Evolutionary conservation across 2,113 vertebrate genomes (phyloP), one percentile per base, ranked within the genome.

Genomic region (Bubo blakistoni): DNA sequence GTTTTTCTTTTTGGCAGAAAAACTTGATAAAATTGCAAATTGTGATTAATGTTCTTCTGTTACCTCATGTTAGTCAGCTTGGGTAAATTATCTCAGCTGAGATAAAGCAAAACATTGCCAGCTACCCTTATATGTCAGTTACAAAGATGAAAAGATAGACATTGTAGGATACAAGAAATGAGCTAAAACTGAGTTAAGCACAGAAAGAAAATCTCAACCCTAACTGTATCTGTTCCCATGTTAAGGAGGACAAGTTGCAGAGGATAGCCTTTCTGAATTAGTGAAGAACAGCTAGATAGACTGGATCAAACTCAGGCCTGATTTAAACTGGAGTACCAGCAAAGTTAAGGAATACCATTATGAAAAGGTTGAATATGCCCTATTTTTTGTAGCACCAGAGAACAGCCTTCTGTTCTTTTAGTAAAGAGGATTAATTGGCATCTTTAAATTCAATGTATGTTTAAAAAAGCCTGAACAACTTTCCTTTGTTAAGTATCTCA

Each of bases 401-500:
- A 63, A 38, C 20, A 84, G 10, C 13, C 26, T 78, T 79, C 32
- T 84, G 5, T 81, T 91, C 30, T 78, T 95, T 62, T 54, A 84
- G 21, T 66, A 74, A 74, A 54, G n/a, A 66, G 74, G 67, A 92
- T 97, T 84, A 91, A 95, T 94, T 95, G 47, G 24, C 70, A 38
- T 76, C 69, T 96, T 96, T 88, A 87, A 78, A 78, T 90, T 95
- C 38, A 69, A 15, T 77, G 44, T 84, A 59, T 52, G 58, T 88
- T 58, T 36, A 40, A 62, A 90, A 92, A 94, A 95, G 36, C n/a
- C 11, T 22, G 92, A 66, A 55, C 72, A 93, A 22, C 34, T 78
- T 92, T 67, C n/a, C 38, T 94, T 57, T 92, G 40, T 79, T 76
- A 95, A 91, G 29, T 90, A 88, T 49, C 73, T 97, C 32, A 71